Percentiles rank a stretch among this genome's conserved stretches.
Evolutionary conservation across 2,888 invertebrate species (phyloP).

Genomic region (Ramazzottius varieornatus): DNA sequence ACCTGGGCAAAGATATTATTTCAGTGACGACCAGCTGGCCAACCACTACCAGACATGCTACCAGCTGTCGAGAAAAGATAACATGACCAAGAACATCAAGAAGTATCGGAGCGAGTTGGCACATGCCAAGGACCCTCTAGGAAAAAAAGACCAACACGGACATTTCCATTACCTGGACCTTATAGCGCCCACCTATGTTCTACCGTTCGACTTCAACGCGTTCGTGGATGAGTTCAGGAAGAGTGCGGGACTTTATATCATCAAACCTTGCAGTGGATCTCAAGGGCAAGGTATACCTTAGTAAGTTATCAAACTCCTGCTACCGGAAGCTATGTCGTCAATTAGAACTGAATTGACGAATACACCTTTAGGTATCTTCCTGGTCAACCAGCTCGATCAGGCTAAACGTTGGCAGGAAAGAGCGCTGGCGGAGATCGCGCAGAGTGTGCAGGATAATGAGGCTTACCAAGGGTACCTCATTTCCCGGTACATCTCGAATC

Average conservation of each 20-base stretch:
- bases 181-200: slow-evolving; percentile 68
- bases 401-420: slow-evolving; percentile 33
- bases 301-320: neutral
- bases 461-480: slow-evolving; percentile 43
- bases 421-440: neutral
- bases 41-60: neutral
- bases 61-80: slow-evolving; percentile 33
- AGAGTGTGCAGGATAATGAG: neutral
- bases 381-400: slow-evolving; percentile 79
- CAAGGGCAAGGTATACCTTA: neutral
- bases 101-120: slow-evolving; percentile 65
- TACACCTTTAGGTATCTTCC: slow-evolving; percentile 42
- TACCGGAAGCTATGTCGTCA: too few relatives aligned
- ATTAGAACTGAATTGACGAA: too few relatives aligned
- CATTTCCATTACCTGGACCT: slow-evolving; percentile 62
- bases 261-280: neutral
- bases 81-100: slow-evolving; percentile 82
- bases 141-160: slow-evolving; percentile 14
- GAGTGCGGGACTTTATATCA: slow-evolving; percentile 23
- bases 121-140: slow-evolving; percentile 3
- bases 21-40: neutral
- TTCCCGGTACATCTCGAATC: slow-evolving; percentile 85
- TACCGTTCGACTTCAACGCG: slow-evolving; percentile 85
- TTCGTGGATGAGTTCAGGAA: slow-evolving; percentile 86
- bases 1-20: neutral